Base-by-base conservation (phyloP, 1,140 invertebrate species). In the Temnothorax longispinosus region DNA sequence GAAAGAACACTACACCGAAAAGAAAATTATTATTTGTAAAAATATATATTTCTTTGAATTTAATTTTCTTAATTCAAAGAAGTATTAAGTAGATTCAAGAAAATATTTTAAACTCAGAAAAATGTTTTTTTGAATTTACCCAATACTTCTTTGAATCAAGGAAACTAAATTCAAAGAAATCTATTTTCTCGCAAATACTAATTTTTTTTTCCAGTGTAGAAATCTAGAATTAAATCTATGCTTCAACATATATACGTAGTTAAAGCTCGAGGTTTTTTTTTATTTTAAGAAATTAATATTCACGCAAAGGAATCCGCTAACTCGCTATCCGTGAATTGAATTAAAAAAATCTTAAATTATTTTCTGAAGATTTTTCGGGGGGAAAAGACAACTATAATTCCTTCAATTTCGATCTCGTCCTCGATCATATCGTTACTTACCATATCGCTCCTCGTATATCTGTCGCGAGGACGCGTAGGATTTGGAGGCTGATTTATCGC, bases 401-500 rank as follows among this genome's bases (percentile, higher is more conserved):
- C 5, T 11, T 74, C 10, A 64, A 47, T 64, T 62, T 62, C 15
- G 13, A 41, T 27, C 13, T 62, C 11, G 13, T 54, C 13, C 21
- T 67, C 27, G 6, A 50, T 15, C 18, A 6, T 54, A 54, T n/a
- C 52, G n/a, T 21, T 44, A 18, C 2, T 21, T 44, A 18, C 2
- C 44, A n/a, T 32, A 44, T 60, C 52, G 15, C 35, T 71, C 3
- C 2, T 58, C 3, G 13, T 35, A 71, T 56, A 81, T 56, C 56
- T 82, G 15, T 82, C 78, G 65, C 78, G 21, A 44, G 27, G 6
- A 56, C 15, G 21, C 35, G 47, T 10, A 6, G 52, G 67, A 82
- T 56, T 56, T 65, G 47, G 47, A n/a, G 38, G 52, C 41, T 72
- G 67, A 82, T 82, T 72, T 82, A 82, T 72, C 52, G 38, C 52